Percentiles rank a stretch among this genome's conserved stretches.
Evolutionary conservation across 2,113 vertebrate species (phyloP).

Genomic region (Scalopus aquaticus): DNA sequence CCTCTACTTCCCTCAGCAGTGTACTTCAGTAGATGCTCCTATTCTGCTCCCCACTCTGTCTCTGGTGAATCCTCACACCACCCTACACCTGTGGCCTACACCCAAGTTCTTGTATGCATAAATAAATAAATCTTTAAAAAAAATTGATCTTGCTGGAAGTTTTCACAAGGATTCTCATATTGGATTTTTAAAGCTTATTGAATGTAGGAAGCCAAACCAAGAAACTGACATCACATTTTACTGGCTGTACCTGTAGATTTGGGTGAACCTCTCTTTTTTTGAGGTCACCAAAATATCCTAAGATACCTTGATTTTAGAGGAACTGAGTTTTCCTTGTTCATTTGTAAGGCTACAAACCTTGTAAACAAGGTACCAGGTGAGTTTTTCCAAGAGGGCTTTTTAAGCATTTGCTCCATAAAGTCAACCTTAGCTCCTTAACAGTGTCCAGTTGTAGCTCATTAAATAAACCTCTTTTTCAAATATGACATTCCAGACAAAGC

Average conservation of each 20-base stretch:
- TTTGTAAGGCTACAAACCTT: neutral
- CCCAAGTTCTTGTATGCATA: too few relatives aligned
- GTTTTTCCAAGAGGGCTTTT: neutral
- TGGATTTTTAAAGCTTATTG: neutral
- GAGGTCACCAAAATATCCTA: neutral
- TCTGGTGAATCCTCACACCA: too few relatives aligned
- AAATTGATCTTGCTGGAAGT: neutral
- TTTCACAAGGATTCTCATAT: constrained; percentile 24
- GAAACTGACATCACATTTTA: neutral
- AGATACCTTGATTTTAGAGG: neutral
- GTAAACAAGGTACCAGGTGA: neutral
- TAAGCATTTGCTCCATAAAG: neutral
- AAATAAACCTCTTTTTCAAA: constrained; percentile 18
- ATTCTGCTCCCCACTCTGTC: too few relatives aligned
- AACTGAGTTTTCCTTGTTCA: neutral
- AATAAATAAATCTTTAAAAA: too few relatives aligned
- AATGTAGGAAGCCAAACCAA: neutral
- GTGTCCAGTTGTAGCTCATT: neutral
- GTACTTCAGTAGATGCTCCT: too few relatives aligned
- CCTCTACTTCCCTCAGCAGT: too few relatives aligned
- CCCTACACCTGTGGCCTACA: too few relatives aligned
- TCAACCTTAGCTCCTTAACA: neutral
- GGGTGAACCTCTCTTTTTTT: neutral
- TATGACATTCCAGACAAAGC: neutral
- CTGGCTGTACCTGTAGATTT: neutral